Evolutionary conservation across 2,113 vertebrate genomes (phyloP), one percentile per base, ranked within the genome.

Genomic region (Microtus montanus): DNA sequence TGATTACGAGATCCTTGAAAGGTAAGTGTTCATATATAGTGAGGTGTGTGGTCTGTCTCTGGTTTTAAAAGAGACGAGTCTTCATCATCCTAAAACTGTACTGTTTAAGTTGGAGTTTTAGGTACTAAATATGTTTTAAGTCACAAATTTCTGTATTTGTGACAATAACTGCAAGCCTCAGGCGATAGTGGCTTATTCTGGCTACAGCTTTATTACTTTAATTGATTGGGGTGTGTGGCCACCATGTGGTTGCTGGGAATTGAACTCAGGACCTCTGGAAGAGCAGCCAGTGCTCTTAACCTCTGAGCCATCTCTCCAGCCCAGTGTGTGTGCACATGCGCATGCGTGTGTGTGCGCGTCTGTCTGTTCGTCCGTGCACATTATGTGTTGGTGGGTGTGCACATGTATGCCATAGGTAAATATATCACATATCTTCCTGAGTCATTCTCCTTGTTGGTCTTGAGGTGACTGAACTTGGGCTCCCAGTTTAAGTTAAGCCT

Each of bases 1-100:
- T n/a, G 99, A 99, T 94, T 99, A 99, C 97, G 98, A 98, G 41
- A 89, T 99, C 92, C 98, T 99, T 93, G 99, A 99, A 95, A 99
- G 99, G 99, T 99, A 97, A 99, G 98, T 98, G 91, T 80, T 94
- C 52, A 41, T 49, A 89, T 82, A 89, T 82, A 88, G 17, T 63
- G 88, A 19, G 54, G 13, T 77, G 2, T 63, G 44, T 75, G 10
- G 0, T 77, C 2, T 75, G 35, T 75, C 3, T 86, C 86, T 61
- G 41, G 33, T 64, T 86, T 95, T 70, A 70, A 95, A 96, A 89
- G 80, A 87, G 30, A 87, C 3, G 83, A 35, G 20, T n/a, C 6
- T 70, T 49, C 63, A 28, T 87, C 88, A n/a, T 54, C 70, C 30
- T 13, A 82, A 71, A 77, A 35, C 14, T 63, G 0, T 79, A 13